Evolutionary conservation across 2,888 invertebrate species (phyloP).

Genomic region (Mythimna loreyi): DNA sequence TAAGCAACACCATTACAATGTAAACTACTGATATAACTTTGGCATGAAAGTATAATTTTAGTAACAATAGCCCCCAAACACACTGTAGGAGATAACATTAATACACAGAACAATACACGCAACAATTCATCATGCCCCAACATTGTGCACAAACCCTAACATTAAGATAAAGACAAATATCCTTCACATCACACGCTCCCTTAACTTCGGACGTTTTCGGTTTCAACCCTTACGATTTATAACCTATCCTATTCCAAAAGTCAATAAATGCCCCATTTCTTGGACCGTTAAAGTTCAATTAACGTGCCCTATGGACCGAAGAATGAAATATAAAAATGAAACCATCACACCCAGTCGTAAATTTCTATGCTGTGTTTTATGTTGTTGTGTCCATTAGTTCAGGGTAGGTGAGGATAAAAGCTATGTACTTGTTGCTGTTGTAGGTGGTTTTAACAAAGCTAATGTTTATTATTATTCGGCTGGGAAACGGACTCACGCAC

Average conservation of each 20-base stretch:
- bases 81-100: slow-evolving; percentile 46
- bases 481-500: no score
- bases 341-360: slow-evolving; percentile 78
- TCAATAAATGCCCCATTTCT: slow-evolving; percentile 81
- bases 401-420: slow-evolving; percentile 34
- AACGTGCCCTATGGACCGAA: slow-evolving; percentile 80
- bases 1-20: slow-evolving; percentile 16
- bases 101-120: slow-evolving; percentile 41
- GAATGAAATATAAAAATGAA: slow-evolving; percentile 86
- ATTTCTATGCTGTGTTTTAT: slow-evolving; percentile 81
- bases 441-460: neutral
- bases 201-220: slow-evolving; percentile 61
- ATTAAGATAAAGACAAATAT: slow-evolving; percentile 67
- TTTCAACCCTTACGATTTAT: slow-evolving; percentile 73
- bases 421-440: slow-evolving; percentile 28
- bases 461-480: neutral
- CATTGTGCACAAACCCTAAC: slow-evolving; percentile 61
- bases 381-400: slow-evolving; percentile 73
- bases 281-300: slow-evolving; percentile 86
- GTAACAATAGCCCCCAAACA: slow-evolving; percentile 22
- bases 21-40: slow-evolving; percentile 18
- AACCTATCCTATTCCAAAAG: slow-evolving; percentile 72
- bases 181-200: slow-evolving; percentile 63
- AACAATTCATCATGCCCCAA: slow-evolving; percentile 56
- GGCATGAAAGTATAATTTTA: slow-evolving; percentile 25